Evolutionary conservation across 2,888 invertebrate genomes (phyloP).

Genomic region (Cosmopolites sordidus): DNA sequence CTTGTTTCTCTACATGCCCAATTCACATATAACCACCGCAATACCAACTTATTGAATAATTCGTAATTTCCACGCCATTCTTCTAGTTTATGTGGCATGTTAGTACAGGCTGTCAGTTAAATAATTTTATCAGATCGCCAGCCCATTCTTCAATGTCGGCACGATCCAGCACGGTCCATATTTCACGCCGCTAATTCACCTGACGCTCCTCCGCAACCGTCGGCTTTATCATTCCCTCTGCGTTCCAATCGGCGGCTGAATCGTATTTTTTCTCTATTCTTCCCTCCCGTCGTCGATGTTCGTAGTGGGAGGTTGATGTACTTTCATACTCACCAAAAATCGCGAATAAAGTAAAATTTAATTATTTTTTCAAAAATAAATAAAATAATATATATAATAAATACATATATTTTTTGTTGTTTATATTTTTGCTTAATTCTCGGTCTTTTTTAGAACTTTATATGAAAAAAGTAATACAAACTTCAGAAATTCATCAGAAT

Average conservation of each 20-base stretch:
- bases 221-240: conserved; percentile 38
- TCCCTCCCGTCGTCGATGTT: too few relatives aligned
- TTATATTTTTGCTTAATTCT: too few relatives aligned
- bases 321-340: too few relatives aligned
- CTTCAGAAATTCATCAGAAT: too few relatives aligned
- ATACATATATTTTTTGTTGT: too few relatives aligned
- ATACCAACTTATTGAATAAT: not conserved
- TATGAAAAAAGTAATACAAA: too few relatives aligned
- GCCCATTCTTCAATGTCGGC: conserved; percentile 43
- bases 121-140: conserved; percentile 43
- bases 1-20: too few relatives aligned
- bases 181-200: conserved; percentile 46
- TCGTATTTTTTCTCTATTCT: not conserved
- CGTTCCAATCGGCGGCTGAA: conserved; percentile 11
- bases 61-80: conserved; percentile 2
- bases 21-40: not conserved
- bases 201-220: conserved; percentile 39
- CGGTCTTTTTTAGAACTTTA: too few relatives aligned
- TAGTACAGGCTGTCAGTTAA: conserved; percentile 33
- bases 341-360: too few relatives aligned
- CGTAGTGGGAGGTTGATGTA: too few relatives aligned
- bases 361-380: too few relatives aligned
- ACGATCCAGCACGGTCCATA: conserved; percentile 39
- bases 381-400: too few relatives aligned
- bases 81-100: conserved; percentile 2